Evolutionary conservation across 2,888 invertebrate species (phyloP).

Genomic region (Pocota personata): DNA sequence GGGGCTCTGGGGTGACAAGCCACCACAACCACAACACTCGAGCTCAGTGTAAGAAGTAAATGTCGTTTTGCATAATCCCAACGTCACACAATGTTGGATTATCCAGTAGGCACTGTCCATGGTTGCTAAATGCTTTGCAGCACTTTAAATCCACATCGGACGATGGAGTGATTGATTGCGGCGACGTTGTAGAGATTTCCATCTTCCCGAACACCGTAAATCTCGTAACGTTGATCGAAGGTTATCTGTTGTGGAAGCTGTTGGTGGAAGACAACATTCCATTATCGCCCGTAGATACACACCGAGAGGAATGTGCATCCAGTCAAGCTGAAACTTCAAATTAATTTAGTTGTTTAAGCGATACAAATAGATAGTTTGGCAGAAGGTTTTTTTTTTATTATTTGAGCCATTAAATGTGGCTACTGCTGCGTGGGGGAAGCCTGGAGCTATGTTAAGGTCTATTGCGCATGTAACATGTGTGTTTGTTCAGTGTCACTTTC

Average conservation of each 20-base stretch:
- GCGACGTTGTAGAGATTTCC: slow-evolving; percentile 66
- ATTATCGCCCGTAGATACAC: slow-evolving; percentile 15
- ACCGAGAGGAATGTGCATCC: slow-evolving; percentile 41
- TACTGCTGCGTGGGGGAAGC: slow-evolving; percentile 31
- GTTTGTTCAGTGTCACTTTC: slow-evolving; percentile 47
- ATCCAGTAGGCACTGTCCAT: slow-evolving; percentile 46
- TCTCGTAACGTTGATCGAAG: slow-evolving; percentile 65
- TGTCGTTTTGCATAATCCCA: slow-evolving; percentile 69
- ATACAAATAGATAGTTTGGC: slow-evolving; percentile 27
- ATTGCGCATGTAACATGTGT: slow-evolving; percentile 25
- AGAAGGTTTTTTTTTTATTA: not conserved
- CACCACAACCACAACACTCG: not conserved
- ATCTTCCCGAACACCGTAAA: slow-evolving; percentile 48
- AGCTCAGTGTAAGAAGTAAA: not conserved
- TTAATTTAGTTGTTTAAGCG: slow-evolving; percentile 65
- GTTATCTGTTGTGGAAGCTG: slow-evolving; percentile 51
- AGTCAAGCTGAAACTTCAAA: slow-evolving; percentile 51
- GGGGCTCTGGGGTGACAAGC: slow-evolving; percentile 49
- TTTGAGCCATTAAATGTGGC: slow-evolving; percentile 5
- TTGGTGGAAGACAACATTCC: slow-evolving; percentile 59
- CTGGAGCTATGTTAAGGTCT: slow-evolving; percentile 46
- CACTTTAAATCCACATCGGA: slow-evolving; percentile 58
- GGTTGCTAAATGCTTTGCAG: slow-evolving; percentile 47
- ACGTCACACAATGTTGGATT: slow-evolving; percentile 1
- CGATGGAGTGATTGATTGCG: slow-evolving; percentile 71